phyloP scores from a whole-genome alignment of 2,797 vertebrate species.

The Dendrocincla fuliginosa region DNA sequence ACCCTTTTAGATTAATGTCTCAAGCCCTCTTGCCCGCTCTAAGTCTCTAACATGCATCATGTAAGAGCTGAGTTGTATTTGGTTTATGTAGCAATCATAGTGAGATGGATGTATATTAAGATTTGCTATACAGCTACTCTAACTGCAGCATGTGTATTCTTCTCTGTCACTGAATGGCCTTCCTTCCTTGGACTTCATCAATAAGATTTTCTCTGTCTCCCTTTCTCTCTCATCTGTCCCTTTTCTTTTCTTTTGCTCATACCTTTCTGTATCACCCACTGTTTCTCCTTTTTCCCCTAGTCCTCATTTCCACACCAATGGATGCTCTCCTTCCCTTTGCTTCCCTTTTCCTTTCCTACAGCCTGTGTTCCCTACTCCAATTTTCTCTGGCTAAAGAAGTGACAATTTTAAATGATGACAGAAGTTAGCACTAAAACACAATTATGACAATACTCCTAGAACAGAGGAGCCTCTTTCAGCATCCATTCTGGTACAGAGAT shows the following conservation, averaged over 20 bases:
- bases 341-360: neutral
- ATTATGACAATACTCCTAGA: neutral
- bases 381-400: neutral
- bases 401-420: neutral
- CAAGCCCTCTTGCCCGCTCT: neutral
- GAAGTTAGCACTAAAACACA: neutral
- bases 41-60: neutral
- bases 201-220: neutral
- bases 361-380: neutral
- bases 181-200: neutral
- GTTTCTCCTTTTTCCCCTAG: neutral
- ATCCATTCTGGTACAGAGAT: neutral
- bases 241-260: neutral
- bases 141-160: neutral
- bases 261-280: neutral
- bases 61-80: neutral
- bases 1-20: neutral
- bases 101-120: neutral
- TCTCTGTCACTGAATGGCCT: neutral
- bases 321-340: neutral
- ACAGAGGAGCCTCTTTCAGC: neutral
- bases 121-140: neutral
- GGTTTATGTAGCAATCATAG: neutral
- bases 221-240: neutral
- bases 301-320: neutral